Base-by-base conservation (phyloP, 2,888 invertebrate genomes). In the Bellardia pandia region DNA sequence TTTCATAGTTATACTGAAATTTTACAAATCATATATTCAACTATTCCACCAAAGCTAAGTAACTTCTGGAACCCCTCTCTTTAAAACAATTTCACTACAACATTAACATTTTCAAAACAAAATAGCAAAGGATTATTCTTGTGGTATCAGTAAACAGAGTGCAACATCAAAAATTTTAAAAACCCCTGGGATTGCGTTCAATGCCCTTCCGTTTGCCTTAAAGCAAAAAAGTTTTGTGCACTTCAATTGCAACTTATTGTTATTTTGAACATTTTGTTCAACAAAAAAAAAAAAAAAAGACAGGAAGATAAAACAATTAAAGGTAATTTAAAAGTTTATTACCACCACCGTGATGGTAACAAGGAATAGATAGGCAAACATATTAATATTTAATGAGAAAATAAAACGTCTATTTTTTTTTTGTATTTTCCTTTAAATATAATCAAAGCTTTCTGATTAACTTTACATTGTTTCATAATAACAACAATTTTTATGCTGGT, bases 271-370 rank as follows among this genome's bases (percentile, higher is more conserved):
- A 40, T 6, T 33, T 60, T 30, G 5, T 3, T 33, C 9, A 33
- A 1, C 13, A n/a, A 3, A 13, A 14, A 4, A 30, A 13, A 14
- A 4, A 30, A 60, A 33, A 23, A 13, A 60, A 13, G 23, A 30
- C 23, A 30, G 30, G 2, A 33, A 7, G 1, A 6, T 48, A 23
- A 71, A 51, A 16, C 30, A 53, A 13, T 71, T 16, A 40, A 69
- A 62, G 68, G 74, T 37, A 68, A 66, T 80, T 74, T 66, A 68
- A 48, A 74, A 45, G 51, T 23, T 79, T 53, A 79, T 69, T 64
- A 64, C 16, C 48, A 58, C 3, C n/a, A 45, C 11, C n/a, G 45
- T 13, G 13, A 45, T 45, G 45, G 3, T 13, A 45, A 45, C 13
- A 45, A 45, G 48, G 51, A 71, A 56, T 9, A 11, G 0, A 40